Evolutionary conservation across 2,113 vertebrate species (phyloP).

Genomic region (Arizona elegans): DNA sequence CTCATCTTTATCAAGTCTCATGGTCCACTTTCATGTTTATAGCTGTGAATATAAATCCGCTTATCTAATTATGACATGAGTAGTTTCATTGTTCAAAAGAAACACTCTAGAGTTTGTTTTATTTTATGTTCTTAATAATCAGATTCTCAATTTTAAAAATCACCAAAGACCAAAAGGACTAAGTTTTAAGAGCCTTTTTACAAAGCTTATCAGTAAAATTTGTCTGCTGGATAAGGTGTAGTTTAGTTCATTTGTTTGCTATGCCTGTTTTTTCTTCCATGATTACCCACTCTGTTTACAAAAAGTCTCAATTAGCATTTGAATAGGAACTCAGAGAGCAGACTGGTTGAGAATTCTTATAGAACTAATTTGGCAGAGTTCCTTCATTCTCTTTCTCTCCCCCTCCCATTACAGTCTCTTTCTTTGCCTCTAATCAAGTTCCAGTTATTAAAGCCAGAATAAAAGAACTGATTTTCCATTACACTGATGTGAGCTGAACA

Average conservation of each 20-base stretch:
- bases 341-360: slow-evolving; percentile 80
- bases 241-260: slow-evolving; percentile 75
- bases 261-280: slow-evolving; percentile 75
- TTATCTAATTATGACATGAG: slow-evolving; percentile 82
- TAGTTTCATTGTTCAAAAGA: slow-evolving; percentile 76
- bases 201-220: slow-evolving; percentile 68
- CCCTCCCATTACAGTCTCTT: slow-evolving; percentile 57
- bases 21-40: slow-evolving; percentile 79
- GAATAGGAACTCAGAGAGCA: slow-evolving; percentile 76
- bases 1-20: slow-evolving; percentile 72
- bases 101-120: slow-evolving; percentile 67
- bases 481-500: slow-evolving; percentile 74
- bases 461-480: slow-evolving; percentile 80
- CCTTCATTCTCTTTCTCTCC: slow-evolving; percentile 53
- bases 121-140: slow-evolving; percentile 75
- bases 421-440: slow-evolving; percentile 76
- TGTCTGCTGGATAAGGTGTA: slow-evolving; percentile 71
- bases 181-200: slow-evolving; percentile 59
- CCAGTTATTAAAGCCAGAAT: slow-evolving; percentile 77
- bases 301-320: slow-evolving; percentile 82
- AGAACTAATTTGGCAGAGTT: slow-evolving; percentile 77
- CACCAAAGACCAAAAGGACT: slow-evolving; percentile 50
- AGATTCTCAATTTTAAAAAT: slow-evolving; percentile 50
- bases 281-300: slow-evolving; percentile 82
- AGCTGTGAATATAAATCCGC: slow-evolving; percentile 76